These are phyloP conservation scores for Collichthys lucidus DNA, from an alignment of 2,113 vertebrate genomes.

Conservation along the genomic window DNA sequence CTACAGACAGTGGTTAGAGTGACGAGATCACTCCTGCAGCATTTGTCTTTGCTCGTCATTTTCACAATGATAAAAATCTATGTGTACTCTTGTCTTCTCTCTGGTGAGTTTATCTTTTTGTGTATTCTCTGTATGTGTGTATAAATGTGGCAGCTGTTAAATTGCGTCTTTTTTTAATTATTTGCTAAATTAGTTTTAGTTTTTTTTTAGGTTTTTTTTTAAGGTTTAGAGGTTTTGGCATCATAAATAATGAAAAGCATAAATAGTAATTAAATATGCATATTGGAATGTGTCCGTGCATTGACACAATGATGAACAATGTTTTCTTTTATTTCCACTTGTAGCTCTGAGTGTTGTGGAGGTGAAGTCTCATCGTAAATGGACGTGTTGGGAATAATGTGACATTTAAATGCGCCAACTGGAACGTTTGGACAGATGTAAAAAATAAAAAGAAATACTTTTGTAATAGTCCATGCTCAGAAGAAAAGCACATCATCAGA, in stretches of 20 bases:
- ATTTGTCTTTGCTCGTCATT: not conserved
- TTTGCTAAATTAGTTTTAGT: no score
- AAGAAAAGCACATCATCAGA: conserved; percentile 1
- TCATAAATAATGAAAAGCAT: no score
- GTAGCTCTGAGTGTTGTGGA: conserved; percentile 34
- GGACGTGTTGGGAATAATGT: not conserved
- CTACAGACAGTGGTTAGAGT: not conserved
- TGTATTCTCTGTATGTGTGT: not conserved
- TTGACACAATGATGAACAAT: not conserved
- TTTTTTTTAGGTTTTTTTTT: no score
- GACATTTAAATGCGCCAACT: conserved; percentile 22
- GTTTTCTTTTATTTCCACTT: not conserved
- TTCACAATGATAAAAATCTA: not conserved
- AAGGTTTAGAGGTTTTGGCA: no score
- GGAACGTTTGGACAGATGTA: accelerated
- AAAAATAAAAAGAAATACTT: conserved; percentile 15
- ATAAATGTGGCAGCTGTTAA: not conserved
- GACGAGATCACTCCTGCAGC: not conserved
- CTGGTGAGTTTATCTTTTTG: conserved; percentile 17
- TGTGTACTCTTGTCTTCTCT: not conserved
- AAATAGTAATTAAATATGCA: no score
- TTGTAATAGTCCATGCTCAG: conserved; percentile 19
- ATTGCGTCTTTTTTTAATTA: not conserved
- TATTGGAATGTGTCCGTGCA: not conserved
- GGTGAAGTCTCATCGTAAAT: not conserved